These are phyloP conservation scores for Dipodomys stephensi DNA, from an alignment of 2,113 vertebrate genomes.

Conservation along the genomic window DNA sequence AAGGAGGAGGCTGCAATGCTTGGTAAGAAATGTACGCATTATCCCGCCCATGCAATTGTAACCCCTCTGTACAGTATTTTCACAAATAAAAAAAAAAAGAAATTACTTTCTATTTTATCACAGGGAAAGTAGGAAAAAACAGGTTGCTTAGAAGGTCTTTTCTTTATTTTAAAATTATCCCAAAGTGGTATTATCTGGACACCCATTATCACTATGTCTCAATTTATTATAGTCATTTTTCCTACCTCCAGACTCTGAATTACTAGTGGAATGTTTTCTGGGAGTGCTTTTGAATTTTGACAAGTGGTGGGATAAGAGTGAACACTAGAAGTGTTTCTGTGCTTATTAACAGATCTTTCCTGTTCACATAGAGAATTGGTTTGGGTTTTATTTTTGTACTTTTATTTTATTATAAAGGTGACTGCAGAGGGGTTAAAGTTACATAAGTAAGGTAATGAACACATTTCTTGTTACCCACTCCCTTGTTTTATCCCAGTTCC, in stretches of 20 bases:
- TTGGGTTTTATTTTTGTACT: not conserved
- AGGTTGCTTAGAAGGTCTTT: not conserved
- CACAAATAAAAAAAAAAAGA: no score
- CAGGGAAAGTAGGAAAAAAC: constrained; percentile 20
- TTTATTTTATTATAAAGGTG: no score
- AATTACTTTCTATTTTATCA: constrained; percentile 46
- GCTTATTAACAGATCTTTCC: constrained; percentile 48
- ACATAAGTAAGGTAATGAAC: no score
- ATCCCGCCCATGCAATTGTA: no score
- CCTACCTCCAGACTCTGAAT: not conserved
- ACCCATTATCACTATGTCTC: not conserved
- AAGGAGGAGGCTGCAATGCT: no score
- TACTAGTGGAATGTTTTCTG: not conserved
- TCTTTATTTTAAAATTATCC: constrained; percentile 11
- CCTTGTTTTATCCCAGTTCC: no score
- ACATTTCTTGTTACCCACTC: no score
- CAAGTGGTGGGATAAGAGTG: not conserved
- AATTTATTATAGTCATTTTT: not conserved
- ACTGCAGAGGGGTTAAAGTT: no score
- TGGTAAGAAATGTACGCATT: no score
- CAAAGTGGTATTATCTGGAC: not conserved
- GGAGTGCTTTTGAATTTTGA: not conserved
- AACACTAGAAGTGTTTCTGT: not conserved
- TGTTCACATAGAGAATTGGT: constrained; percentile 11
- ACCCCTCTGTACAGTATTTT: no score